These are phyloP conservation scores for Chrysogorgia sp. DNA, from an alignment of 92 coral and sea anemone species.

Conservation along the genomic window DNA sequence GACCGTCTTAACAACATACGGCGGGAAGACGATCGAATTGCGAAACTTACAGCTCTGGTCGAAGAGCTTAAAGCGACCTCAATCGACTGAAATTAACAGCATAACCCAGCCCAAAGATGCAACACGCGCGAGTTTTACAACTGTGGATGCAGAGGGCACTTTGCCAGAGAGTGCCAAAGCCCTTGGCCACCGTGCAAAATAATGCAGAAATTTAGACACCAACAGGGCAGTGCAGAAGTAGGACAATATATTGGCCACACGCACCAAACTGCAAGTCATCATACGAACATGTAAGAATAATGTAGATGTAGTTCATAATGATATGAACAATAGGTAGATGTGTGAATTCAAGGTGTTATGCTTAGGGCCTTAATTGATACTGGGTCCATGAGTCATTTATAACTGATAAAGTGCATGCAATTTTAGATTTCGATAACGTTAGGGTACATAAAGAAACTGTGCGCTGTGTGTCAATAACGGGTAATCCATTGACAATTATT, in stretches of 20 bases:
- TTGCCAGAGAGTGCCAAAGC: conserved; percentile 10
- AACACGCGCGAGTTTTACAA: background rate
- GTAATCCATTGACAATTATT: conserved; percentile 15
- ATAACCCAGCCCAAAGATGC: too few relatives aligned
- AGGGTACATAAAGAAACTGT: background rate
- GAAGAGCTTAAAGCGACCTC: too few relatives aligned
- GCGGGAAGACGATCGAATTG: too few relatives aligned
- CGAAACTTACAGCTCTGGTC: too few relatives aligned
- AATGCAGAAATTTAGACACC: background rate
- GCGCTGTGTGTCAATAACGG: conserved; percentile 36
- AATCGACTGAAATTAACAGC: too few relatives aligned
- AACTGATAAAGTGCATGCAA: conserved; percentile 26
- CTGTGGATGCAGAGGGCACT: conserved; percentile 16
- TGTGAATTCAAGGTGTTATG: background rate
- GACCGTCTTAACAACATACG: too few relatives aligned
- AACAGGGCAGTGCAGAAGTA: background rate
- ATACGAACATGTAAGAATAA: too few relatives aligned
- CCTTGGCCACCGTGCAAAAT: background rate
- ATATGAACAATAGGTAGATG: background rate
- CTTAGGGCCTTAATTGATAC: conserved; percentile 45
- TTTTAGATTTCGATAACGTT: conserved; percentile 16
- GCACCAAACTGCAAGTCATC: too few relatives aligned
- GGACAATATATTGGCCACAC: too few relatives aligned
- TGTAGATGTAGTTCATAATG: background rate
- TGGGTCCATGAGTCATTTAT: conserved; percentile 49